A percentile compares a stretch with the other conserved stretches of the same genome.
Conservation (phyloP, 1,140 invertebrate genomes). For the Apis dorsata region DNA sequence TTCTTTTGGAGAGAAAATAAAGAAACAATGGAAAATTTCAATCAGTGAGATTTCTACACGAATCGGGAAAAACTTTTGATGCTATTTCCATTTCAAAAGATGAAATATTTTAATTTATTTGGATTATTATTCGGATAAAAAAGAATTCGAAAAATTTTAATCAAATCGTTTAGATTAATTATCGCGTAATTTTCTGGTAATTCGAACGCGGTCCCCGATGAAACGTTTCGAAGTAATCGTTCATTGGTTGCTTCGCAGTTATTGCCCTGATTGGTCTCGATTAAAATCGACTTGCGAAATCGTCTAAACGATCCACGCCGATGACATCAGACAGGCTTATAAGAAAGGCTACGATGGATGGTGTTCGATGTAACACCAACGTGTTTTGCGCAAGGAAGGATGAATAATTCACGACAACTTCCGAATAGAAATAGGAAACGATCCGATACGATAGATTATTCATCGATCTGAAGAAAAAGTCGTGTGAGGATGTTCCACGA, state of each 20-base stretch:
- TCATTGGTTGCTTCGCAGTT: constrained; percentile 9
- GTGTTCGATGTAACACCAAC: constrained; percentile 1
- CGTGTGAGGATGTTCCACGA: no score
- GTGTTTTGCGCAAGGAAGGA: constrained; percentile 11
- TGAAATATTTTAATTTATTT: background rate
- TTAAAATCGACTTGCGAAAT: constrained; percentile 71
- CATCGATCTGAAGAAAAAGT: background rate
- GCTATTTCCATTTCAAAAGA: background rate
- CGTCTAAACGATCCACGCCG: constrained; percentile 43
- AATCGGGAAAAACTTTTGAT: background rate
- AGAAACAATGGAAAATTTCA: background rate
- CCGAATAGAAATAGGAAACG: background rate
- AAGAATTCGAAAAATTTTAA: no score
- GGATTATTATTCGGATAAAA: background rate
- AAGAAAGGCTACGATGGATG: constrained; percentile 2
- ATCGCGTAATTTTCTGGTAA: background rate
- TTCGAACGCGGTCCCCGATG: constrained; percentile 8
- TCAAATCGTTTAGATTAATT: background rate
- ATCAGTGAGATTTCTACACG: background rate
- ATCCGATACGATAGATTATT: background rate
- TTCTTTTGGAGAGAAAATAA: no score
- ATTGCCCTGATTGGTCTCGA: constrained; percentile 66
- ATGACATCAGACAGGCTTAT: constrained; percentile 44
- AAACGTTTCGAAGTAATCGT: background rate
- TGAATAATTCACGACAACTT: constrained; percentile 12